Conservation (phyloP, 64 coral and sea anemone species). For the Montipora sp. region DNA sequence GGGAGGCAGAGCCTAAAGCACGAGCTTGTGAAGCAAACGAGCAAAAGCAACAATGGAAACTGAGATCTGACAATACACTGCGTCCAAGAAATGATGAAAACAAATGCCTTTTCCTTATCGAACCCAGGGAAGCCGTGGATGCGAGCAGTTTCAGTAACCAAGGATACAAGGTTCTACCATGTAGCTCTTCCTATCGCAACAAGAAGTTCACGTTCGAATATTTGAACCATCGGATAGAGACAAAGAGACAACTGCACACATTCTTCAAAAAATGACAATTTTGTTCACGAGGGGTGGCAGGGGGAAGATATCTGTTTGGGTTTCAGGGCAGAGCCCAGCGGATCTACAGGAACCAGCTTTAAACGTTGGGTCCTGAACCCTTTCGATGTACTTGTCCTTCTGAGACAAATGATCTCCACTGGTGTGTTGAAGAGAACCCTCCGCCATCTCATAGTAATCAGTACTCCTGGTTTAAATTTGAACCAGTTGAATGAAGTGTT, state of each 20-base stretch:
- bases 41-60: not conserved
- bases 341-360: too few relatives aligned
- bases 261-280: not conserved
- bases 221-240: not conserved
- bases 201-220: not conserved
- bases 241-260: not conserved
- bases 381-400: too few relatives aligned
- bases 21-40: too few relatives aligned
- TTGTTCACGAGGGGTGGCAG: not conserved
- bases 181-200: not conserved
- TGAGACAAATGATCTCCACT: too few relatives aligned
- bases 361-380: too few relatives aligned
- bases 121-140: not conserved
- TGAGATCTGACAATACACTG: not conserved
- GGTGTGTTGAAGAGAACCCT: too few relatives aligned
- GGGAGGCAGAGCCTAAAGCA: too few relatives aligned
- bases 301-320: too few relatives aligned
- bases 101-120: constrained; percentile 3
- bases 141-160: not conserved
- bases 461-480: too few relatives aligned
- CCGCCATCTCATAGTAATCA: too few relatives aligned
- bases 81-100: not conserved
- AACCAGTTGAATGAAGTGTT: too few relatives aligned
- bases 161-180: constrained; percentile 4
- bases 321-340: too few relatives aligned